A percentile compares a stretch with the other conserved stretches of the same genome.
These are phyloP conservation scores for Pomacea canaliculata DNA, from an alignment of 2,888 invertebrate species.

Conservation along the genomic window DNA sequence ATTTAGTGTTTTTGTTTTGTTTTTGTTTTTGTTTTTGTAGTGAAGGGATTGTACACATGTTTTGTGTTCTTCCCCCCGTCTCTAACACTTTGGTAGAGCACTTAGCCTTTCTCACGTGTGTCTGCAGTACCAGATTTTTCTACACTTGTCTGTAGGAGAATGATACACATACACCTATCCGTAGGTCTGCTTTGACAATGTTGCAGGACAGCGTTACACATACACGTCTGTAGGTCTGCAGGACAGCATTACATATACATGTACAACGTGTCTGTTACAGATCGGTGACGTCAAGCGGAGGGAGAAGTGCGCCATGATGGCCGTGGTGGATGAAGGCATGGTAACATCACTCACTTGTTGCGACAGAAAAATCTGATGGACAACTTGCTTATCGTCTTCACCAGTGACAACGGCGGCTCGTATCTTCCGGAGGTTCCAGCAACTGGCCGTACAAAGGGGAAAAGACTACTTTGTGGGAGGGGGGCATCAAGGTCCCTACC, in stretches of 20 bases:
- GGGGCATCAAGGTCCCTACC: slow-evolving; percentile 11
- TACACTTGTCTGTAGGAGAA: no score
- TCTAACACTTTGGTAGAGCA: no score
- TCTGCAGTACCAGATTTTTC: no score
- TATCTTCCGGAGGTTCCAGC: slow-evolving; percentile 4
- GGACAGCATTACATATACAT: neutral
- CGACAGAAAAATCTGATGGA: neutral
- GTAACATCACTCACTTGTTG: slow-evolving; percentile 12
- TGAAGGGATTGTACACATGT: no score
- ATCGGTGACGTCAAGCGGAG: neutral
- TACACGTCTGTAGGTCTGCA: no score
- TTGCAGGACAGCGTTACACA: no score
- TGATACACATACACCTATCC: no score
- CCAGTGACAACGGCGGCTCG: slow-evolving; percentile 12
- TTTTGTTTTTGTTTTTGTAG: no score
- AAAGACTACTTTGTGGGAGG: slow-evolving; percentile 14
- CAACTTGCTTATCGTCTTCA: slow-evolving; percentile 18
- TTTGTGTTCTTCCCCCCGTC: no score
- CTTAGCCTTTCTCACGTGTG: no score
- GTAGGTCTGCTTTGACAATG: no score
- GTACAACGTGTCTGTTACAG: neutral
- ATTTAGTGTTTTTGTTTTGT: no score
- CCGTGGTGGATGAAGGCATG: slow-evolving; percentile 10
- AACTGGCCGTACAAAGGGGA: slow-evolving; percentile 11
- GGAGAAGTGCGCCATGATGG: slow-evolving; percentile 18